Percentiles rank a stretch among this genome's conserved stretches.
These are phyloP conservation scores for Lutraria rhynchaena DNA, from an alignment of 1,140 invertebrate genomes.

Conservation along the genomic window DNA sequence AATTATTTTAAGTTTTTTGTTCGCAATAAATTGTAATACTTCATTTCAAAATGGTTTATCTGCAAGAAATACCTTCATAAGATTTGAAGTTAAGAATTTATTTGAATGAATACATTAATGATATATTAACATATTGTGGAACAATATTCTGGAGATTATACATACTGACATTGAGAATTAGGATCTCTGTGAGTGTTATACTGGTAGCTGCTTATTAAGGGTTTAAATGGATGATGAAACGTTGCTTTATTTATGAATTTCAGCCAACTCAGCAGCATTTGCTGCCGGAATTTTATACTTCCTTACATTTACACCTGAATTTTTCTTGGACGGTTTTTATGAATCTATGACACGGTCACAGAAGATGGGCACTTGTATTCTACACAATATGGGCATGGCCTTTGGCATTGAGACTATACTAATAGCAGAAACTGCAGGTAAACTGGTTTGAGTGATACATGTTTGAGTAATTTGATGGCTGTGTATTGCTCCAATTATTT, in stretches of 20 bases:
- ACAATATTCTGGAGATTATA: neutral
- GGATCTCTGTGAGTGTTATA: neutral
- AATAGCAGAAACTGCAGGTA: conserved; percentile 83
- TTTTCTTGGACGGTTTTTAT: conserved; percentile 86
- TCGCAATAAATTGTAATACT: no score
- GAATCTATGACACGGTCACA: conserved; percentile 68
- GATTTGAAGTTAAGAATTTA: no score
- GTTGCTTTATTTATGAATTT: conserved; percentile 50
- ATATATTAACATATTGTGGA: neutral
- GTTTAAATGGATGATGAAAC: no score
- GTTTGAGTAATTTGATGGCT: no score
- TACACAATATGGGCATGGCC: conserved; percentile 79
- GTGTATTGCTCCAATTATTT: no score
- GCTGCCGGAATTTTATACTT: conserved; percentile 79
- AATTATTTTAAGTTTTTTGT: no score
- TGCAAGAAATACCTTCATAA: no score
- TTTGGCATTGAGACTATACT: conserved; percentile 81
- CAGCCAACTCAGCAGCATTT: conserved; percentile 79
- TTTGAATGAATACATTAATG: neutral
- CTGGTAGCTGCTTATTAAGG: no score
- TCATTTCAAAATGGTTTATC: no score
- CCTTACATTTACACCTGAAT: conserved; percentile 78
- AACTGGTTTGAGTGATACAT: no score
- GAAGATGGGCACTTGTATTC: conserved; percentile 73
- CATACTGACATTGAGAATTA: no score